Base-by-base conservation (phyloP, 1,140 invertebrate species). In the Apis cerana region DNA sequence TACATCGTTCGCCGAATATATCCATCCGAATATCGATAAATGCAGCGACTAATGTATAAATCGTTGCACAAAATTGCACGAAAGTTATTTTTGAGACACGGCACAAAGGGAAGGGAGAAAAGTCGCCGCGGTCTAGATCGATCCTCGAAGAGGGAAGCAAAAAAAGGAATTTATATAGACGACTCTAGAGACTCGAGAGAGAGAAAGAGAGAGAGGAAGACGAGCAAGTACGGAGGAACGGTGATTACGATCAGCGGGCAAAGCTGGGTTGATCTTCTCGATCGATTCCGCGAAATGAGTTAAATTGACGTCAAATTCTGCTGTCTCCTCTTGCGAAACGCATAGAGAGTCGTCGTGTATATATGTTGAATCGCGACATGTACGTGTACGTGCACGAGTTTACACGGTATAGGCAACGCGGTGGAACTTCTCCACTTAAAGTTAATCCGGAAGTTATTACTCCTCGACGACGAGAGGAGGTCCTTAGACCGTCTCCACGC, bases 361-460 rank as follows among this genome's bases (percentile, higher is more conserved):
- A 27, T n/a, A 27, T 27, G 27, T 27, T 1, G 27, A 27, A 27
- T 27, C 61, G 70, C 52, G 43, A 59, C 50, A 27, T 48, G 61
- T 72, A n/a, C n/a, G n/a, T n/a, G n/a, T 27, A 54, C n/a, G 64
- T 68, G 58, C 58, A 65, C 11, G 52, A 68, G 59, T 56, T 54
- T 10, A 17, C 33, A 33, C 33, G 21, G 56, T 58, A 23, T 62
- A 67, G 69, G 61, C 82, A 71, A 77, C 69, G 19, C 17, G 78
- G 69, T 58, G 27, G 58, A 82, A 82, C 79, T 86, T 87, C 79
- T 78, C 75, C 80, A 82, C 83, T 83, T 79, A 78, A 86, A 90
- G 87, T 89, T 89, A 87, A 90, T 89, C 84, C 85, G 69, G 85
- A 90, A 90, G 89, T 89, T 89, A 88, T 86, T 85, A 67, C 79